A percentile compares a stretch with the other conserved stretches of the same genome.
These are phyloP conservation scores for Notamacropus eugenii DNA, from an alignment of 2,797 vertebrate genomes.

Conservation along the genomic window DNA sequence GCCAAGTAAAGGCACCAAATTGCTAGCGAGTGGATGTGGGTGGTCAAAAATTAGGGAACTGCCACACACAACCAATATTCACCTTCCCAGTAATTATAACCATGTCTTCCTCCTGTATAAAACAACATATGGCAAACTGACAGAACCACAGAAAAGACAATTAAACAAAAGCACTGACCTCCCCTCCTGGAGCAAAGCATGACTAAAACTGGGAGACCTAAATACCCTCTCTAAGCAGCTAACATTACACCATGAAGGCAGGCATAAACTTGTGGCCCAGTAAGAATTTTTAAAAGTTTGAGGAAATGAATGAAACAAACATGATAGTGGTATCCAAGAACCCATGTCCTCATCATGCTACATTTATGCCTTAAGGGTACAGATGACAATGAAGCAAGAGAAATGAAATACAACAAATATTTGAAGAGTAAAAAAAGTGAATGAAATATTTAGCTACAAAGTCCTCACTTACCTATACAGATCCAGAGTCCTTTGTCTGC, in stretches of 20 bases:
- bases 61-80: not conserved
- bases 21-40: not conserved
- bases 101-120: slow-evolving; percentile 1
- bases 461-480: slow-evolving; percentile 16
- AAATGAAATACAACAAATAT: slow-evolving; percentile 8
- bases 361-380: not conserved
- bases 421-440: slow-evolving; percentile 26
- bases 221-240: not conserved
- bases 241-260: slow-evolving; percentile 25
- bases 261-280: slow-evolving; percentile 38
- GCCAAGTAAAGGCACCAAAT: slow-evolving; percentile 31
- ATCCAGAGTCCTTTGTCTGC: not conserved
- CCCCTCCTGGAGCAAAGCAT: slow-evolving; percentile 30
- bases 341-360: slow-evolving; percentile 4
- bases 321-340: not conserved
- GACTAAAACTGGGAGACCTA: not conserved
- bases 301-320: slow-evolving; percentile 62
- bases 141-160: slow-evolving; percentile 2
- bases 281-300: slow-evolving; percentile 54
- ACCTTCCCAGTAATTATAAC: slow-evolving; percentile 11
- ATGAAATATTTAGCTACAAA: slow-evolving; percentile 29
- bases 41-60: not conserved
- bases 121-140: slow-evolving; percentile 24
- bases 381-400: not conserved
- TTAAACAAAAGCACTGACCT: slow-evolving; percentile 54